phyloP scores from a whole-genome alignment of 2,888 invertebrate species.

The Pollenia labialis region DNA sequence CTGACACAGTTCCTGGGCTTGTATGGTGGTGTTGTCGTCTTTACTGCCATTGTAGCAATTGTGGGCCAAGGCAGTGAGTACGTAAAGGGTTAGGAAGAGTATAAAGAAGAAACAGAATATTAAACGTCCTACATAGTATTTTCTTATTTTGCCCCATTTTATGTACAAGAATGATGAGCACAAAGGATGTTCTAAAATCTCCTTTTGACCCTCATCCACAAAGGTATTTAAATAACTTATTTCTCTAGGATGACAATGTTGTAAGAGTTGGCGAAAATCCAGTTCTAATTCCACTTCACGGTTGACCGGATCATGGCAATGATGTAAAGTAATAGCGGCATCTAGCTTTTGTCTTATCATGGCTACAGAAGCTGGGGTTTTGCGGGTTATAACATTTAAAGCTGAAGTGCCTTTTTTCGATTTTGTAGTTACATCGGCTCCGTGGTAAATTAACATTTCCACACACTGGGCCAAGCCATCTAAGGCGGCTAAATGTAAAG shows the following conservation, averaged over 20 bases:
- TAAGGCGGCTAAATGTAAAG: conserved; percentile 93
- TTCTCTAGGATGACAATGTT: conserved; percentile 93
- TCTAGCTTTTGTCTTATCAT: conserved; percentile 93
- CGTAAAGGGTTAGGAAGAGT: conserved; percentile 91
- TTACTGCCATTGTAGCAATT: conserved; percentile 93
- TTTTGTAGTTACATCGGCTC: conserved; percentile 94
- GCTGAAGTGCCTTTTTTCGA: conserved; percentile 95
- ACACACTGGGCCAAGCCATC: conserved; percentile 94
- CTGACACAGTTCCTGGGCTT: conserved; percentile 90
- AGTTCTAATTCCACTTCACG: conserved; percentile 92
- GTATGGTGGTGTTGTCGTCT: conserved; percentile 89
- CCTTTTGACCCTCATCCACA: conserved; percentile 94
- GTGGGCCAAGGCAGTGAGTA: conserved; percentile 92
- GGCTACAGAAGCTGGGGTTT: conserved; percentile 93
- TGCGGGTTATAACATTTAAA: conserved; percentile 92
- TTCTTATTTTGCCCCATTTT: conserved; percentile 95
- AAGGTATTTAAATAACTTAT: conserved; percentile 94
- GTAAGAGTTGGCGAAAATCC: conserved; percentile 92
- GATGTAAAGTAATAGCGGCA: conserved; percentile 91
- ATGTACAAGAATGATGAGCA: conserved; percentile 94
- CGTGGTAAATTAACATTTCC: conserved; percentile 92
- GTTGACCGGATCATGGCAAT: conserved; percentile 90
- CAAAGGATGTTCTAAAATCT: conserved; percentile 92
- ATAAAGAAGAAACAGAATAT: conserved; percentile 92
- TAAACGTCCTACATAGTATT: conserved; percentile 92